Evolutionary conservation across 1,140 invertebrate species (phyloP).

Genomic region (Drosophila funebris): DNA sequence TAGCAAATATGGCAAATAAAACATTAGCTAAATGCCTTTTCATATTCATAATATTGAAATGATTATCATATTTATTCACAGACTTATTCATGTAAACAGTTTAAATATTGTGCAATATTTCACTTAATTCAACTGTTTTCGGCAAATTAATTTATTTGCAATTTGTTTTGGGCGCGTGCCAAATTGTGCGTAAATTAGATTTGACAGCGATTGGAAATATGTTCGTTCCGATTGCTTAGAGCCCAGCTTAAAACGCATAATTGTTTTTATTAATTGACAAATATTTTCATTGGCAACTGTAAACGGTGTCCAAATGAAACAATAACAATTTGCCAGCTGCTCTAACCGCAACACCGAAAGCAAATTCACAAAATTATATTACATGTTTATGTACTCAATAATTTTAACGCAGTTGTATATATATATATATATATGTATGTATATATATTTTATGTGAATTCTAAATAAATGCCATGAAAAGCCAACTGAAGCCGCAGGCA

Average conservation of each 20-base stretch:
- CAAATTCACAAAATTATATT: constrained; percentile 12
- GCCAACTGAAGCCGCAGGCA: constrained; percentile 23
- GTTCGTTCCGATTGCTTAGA: not conserved
- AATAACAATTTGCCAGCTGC: constrained; percentile 46
- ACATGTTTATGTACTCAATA: not conserved
- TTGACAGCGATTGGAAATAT: constrained; percentile 20
- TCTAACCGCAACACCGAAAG: not conserved
- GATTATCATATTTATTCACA: too few relatives aligned
- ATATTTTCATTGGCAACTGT: constrained; percentile 55
- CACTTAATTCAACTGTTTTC: constrained; percentile 19
- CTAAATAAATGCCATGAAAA: constrained; percentile 46
- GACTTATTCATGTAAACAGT: not conserved
- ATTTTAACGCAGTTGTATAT: not conserved
- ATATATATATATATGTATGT: too few relatives aligned
- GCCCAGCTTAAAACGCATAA: not conserved
- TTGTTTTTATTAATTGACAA: constrained; percentile 61
- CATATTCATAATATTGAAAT: too few relatives aligned
- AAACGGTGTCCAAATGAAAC: constrained; percentile 44
- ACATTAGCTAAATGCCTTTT: too few relatives aligned
- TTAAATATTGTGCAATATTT: not conserved
- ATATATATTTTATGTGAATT: not conserved
- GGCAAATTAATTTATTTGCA: constrained; percentile 42
- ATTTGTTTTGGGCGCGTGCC: constrained; percentile 24
- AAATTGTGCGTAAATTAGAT: constrained; percentile 33
- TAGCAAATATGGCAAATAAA: too few relatives aligned